Conservation (phyloP, 2,888 invertebrate genomes). For the Dasysyrphus tricinctus region DNA sequence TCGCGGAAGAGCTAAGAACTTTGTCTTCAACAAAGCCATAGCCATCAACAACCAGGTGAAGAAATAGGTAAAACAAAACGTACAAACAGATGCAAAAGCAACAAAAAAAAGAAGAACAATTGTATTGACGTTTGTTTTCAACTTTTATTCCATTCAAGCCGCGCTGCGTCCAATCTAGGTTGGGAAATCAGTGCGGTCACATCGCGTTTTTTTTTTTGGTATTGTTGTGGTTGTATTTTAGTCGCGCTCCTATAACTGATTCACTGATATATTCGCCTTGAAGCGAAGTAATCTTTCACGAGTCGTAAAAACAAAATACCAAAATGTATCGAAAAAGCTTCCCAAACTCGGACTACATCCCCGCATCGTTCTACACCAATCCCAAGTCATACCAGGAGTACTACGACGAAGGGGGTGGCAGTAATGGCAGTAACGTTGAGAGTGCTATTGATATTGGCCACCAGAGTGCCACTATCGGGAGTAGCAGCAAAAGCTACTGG, state of each 20-base stretch:
- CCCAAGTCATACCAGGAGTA: slow-evolving; percentile 55
- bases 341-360: slow-evolving; percentile 65
- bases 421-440: slow-evolving; percentile 32
- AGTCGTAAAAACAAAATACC: background rate
- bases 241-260: background rate
- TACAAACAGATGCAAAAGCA: slow-evolving; percentile 7
- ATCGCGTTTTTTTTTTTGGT: slow-evolving; percentile 51
- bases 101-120: background rate
- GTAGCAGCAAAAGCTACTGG: slow-evolving; percentile 59
- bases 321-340: slow-evolving; percentile 68
- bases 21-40: slow-evolving; percentile 16
- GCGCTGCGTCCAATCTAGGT: slow-evolving; percentile 59
- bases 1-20: slow-evolving; percentile 37
- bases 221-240: background rate
- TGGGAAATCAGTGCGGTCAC: slow-evolving; percentile 71
- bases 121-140: slow-evolving; percentile 25
- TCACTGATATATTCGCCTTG: slow-evolving; percentile 1
- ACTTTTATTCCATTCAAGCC: slow-evolving; percentile 65
- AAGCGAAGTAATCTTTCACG: background rate
- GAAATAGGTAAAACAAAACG: slow-evolving; percentile 21
- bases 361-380: slow-evolving; percentile 59
- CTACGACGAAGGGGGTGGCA: slow-evolving; percentile 61
- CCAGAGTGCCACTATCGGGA: slow-evolving; percentile 47
- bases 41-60: slow-evolving; percentile 4
- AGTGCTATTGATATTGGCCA: slow-evolving; percentile 43